Percentiles rank a stretch among this genome's conserved stretches.
phyloP scores from a whole-genome alignment of 1,140 invertebrate species.

The Scaptomyza hsui region DNA sequence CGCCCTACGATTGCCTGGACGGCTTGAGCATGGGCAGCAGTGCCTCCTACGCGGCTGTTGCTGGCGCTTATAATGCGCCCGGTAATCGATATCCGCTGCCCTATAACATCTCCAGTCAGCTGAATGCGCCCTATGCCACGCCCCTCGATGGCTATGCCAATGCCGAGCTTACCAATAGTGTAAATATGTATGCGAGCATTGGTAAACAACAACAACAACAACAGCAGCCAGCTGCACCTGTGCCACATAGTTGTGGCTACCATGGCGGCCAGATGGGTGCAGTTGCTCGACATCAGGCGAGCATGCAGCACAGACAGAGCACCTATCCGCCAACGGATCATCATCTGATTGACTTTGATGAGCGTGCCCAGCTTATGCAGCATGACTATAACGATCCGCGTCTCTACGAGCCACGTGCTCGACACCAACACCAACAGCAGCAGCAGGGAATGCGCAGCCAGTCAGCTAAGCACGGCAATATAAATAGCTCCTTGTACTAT shows the following conservation, averaged over 20 bases:
- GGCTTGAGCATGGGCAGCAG: conserved; percentile 72
- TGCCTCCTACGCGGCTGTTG: conserved; percentile 75
- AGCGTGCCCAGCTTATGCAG: conserved; percentile 83
- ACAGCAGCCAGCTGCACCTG: conserved; percentile 4
- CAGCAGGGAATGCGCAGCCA: conserved; percentile 9
- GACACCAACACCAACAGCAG: not conserved
- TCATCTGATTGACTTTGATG: conserved; percentile 89
- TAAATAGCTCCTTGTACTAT: conserved; percentile 31
- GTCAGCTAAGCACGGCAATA: conserved; percentile 21
- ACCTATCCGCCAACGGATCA: conserved; percentile 83
- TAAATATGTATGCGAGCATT: conserved; percentile 58
- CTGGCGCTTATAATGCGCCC: conserved; percentile 76
- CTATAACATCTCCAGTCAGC: conserved; percentile 79
- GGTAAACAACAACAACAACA: conserved; percentile 38
- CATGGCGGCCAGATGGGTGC: conserved; percentile 41
- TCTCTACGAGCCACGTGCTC: conserved; percentile 44
- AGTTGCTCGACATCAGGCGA: conserved; percentile 16
- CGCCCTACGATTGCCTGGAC: conserved; percentile 77
- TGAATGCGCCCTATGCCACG: conserved; percentile 69
- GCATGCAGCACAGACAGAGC: conserved; percentile 71
- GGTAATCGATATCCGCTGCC: conserved; percentile 82
- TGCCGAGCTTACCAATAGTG: conserved; percentile 37
- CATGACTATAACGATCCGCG: conserved; percentile 72
- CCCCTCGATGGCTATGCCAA: conserved; percentile 52
- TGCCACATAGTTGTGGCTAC: conserved; percentile 56